Percentiles rank a stretch among this genome's conserved stretches.
Conservation (phyloP, 30 jellyfish, hydroid and myxozoan species). For the Aurelia coerulea region DNA sequence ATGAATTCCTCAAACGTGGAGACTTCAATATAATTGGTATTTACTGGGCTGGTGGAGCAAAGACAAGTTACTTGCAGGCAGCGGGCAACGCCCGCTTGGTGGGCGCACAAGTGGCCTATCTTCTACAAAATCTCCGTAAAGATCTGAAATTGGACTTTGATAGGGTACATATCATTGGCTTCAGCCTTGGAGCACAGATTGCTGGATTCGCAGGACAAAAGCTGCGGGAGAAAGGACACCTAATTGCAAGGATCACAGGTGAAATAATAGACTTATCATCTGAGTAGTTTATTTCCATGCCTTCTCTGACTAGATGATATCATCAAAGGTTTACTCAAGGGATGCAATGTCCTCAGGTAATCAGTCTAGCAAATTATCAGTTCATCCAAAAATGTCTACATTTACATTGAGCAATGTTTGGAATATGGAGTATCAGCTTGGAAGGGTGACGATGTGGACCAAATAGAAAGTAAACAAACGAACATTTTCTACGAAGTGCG, state of each 20-base stretch:
- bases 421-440: too few relatives aligned
- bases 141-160: constrained; percentile 45
- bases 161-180: constrained; percentile 73
- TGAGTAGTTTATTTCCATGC: too few relatives aligned
- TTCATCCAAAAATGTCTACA: too few relatives aligned
- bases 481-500: too few relatives aligned
- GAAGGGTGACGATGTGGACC: too few relatives aligned
- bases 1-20: constrained; percentile 42
- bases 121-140: constrained; percentile 42
- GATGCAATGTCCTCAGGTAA: too few relatives aligned
- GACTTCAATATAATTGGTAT: constrained; percentile 72
- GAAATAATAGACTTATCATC: background rate
- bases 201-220: constrained; percentile 84
- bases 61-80: constrained; percentile 71
- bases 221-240: constrained; percentile 54
- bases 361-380: too few relatives aligned
- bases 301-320: too few relatives aligned
- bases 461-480: too few relatives aligned
- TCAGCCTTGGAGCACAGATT: constrained; percentile 85
- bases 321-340: too few relatives aligned
- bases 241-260: constrained; percentile 84
- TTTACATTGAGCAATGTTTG: too few relatives aligned
- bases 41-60: constrained; percentile 82
- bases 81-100: constrained; percentile 82
- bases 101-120: constrained; percentile 71